phyloP scores from a whole-genome alignment of 2,797 vertebrate species.

The Catamblyrhynchus diadema region DNA sequence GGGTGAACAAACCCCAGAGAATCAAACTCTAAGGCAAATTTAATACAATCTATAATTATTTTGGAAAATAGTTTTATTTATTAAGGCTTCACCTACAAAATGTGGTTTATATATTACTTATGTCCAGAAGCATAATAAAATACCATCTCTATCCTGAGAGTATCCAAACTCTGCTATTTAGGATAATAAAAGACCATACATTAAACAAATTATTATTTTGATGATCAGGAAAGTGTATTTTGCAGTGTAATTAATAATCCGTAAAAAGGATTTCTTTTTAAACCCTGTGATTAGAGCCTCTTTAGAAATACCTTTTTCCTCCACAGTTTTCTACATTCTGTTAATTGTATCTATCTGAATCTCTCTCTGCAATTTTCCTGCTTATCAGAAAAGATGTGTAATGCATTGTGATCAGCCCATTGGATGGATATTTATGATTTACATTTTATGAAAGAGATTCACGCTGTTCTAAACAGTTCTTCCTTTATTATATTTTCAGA shows the following conservation, averaged over 20 bases:
- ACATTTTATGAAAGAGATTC: slow-evolving; percentile 12
- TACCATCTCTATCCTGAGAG: background rate
- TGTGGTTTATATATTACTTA: background rate
- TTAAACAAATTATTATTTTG: slow-evolving; percentile 4
- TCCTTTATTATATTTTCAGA: slow-evolving; percentile 27
- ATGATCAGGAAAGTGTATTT: background rate
- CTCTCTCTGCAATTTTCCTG: slow-evolving; percentile 1
- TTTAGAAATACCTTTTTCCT: background rate
- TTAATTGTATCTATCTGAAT: slow-evolving; percentile 11
- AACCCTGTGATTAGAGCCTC: slow-evolving; percentile 35
- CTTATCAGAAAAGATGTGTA: background rate
- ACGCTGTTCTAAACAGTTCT: background rate
- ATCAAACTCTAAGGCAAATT: background rate
- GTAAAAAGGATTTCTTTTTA: slow-evolving; percentile 19
- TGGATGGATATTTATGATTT: slow-evolving; percentile 35
- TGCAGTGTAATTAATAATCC: slow-evolving; percentile 18
- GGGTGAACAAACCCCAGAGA: background rate
- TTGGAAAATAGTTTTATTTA: background rate
- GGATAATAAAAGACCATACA: background rate
- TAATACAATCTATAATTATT: background rate
- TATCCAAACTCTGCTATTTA: background rate
- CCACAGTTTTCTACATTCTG: background rate
- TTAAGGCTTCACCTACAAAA: background rate
- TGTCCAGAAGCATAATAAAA: background rate
- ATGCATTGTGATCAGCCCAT: slow-evolving; percentile 28